Conservation (phyloP, 2,888 invertebrate species). For the Notocelia uddmanniana region DNA sequence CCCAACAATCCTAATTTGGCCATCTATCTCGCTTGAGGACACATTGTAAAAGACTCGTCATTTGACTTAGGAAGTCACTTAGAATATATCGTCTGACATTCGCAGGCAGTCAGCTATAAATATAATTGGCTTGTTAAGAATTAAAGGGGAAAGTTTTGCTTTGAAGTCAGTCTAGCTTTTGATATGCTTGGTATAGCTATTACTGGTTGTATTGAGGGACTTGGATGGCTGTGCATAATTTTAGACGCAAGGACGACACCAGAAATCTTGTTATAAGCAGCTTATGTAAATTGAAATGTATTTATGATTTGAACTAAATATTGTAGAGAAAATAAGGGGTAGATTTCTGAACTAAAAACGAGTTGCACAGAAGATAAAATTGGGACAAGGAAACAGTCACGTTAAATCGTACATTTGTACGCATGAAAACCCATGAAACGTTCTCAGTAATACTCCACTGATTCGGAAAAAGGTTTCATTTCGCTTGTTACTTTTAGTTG, state of each 20-base stretch:
- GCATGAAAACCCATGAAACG: background rate
- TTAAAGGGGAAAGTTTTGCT: constrained; percentile 67
- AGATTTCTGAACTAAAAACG: background rate
- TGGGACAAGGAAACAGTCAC: background rate
- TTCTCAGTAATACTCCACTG: constrained; percentile 31
- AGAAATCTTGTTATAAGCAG: too few relatives aligned
- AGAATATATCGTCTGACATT: constrained; percentile 51
- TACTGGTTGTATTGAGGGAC: constrained; percentile 8
- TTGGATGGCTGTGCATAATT: constrained; percentile 3
- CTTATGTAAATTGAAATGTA: too few relatives aligned
- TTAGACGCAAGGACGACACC: background rate
- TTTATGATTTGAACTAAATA: too few relatives aligned
- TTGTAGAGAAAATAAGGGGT: too few relatives aligned
- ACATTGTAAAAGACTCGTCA: constrained; percentile 38
- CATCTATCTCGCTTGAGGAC: constrained; percentile 36
- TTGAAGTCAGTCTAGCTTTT: constrained; percentile 59
- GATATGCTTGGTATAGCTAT: constrained; percentile 23
- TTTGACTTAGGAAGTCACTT: constrained; percentile 43
- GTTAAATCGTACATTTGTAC: background rate
- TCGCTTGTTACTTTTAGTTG: constrained; percentile 31
- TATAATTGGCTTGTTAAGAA: constrained; percentile 76
- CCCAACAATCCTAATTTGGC: constrained; percentile 16
- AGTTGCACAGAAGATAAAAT: background rate
- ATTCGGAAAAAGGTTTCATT: constrained; percentile 42
- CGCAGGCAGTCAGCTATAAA: constrained; percentile 75